These are phyloP conservation scores for Melitaea cinxia DNA, from an alignment of 1,140 invertebrate genomes.

Conservation along the genomic window DNA sequence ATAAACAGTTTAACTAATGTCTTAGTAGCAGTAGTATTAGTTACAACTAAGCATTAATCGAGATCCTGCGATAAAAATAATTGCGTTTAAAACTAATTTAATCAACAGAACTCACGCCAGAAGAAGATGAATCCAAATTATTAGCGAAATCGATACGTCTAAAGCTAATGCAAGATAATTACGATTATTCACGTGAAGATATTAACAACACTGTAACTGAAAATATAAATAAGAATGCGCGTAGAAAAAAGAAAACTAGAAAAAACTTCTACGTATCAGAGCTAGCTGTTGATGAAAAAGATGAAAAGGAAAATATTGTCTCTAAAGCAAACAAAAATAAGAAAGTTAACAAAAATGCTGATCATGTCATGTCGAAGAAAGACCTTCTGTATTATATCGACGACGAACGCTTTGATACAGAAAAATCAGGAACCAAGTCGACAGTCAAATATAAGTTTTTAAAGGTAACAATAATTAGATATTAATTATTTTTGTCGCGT, in stretches of 20 bases:
- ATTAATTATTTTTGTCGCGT: too few species aligned
- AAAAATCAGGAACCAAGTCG: background rate
- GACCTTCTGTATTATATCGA: conserved; percentile 16
- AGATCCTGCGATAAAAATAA: too few species aligned
- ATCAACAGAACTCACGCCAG: background rate
- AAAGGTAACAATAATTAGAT: background rate
- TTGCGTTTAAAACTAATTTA: background rate
- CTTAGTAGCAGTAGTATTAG: too few species aligned
- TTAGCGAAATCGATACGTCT: conserved; percentile 7
- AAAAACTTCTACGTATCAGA: background rate
- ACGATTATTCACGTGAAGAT: conserved; percentile 9
- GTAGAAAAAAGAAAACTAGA: background rate
- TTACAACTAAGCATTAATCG: too few species aligned
- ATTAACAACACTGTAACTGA: background rate
- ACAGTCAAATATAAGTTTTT: conserved; percentile 14
- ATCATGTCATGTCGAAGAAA: background rate
- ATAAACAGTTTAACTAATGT: too few species aligned
- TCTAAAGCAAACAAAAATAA: background rate
- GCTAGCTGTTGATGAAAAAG: background rate
- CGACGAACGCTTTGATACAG: background rate
- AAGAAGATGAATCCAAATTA: background rate
- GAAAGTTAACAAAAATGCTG: background rate
- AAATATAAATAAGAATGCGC: background rate
- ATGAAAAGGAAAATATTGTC: background rate
- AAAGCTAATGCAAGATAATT: background rate